phyloP scores from a whole-genome alignment of 2,888 invertebrate species.

The Drosophila greeni region DNA sequence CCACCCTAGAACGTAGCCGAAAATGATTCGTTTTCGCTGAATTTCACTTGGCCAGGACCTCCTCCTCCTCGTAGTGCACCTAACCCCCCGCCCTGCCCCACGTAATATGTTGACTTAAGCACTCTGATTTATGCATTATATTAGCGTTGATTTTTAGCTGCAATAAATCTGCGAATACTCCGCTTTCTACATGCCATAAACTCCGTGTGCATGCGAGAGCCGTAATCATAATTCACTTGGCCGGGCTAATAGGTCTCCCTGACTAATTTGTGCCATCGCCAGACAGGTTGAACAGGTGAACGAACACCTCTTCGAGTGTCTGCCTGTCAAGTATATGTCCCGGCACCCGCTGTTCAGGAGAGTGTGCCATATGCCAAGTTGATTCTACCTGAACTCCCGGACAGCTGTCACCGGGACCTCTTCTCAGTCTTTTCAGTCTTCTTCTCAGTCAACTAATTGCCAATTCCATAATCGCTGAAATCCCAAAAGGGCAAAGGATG shows the following conservation, averaged over 20 bases:
- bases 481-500: constrained; percentile 13
- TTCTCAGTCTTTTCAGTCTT: no score
- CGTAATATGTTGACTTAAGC: constrained; percentile 58
- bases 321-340: constrained; percentile 15
- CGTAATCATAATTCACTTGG: constrained; percentile 38
- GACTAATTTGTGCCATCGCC: constrained; percentile 10
- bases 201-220: constrained; percentile 20
- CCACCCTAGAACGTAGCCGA: constrained; percentile 11
- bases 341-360: constrained; percentile 9
- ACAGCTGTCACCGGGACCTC: constrained; percentile 21
- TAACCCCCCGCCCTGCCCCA: neutral
- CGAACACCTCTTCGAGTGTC: constrained; percentile 19
- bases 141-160: constrained; percentile 63
- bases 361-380: constrained; percentile 15
- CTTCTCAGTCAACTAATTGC: constrained; percentile 18
- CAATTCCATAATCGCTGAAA: constrained; percentile 27
- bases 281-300: constrained; percentile 23
- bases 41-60: constrained; percentile 56
- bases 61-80: constrained; percentile 1
- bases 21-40: constrained; percentile 65
- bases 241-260: constrained; percentile 17
- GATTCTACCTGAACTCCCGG: constrained; percentile 18
- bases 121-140: constrained; percentile 69
- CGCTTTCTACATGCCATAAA: constrained; percentile 25
- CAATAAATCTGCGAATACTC: constrained; percentile 61